Base-by-base conservation (phyloP, 2,888 invertebrate genomes). In the Standfussiana lucernea region DNA sequence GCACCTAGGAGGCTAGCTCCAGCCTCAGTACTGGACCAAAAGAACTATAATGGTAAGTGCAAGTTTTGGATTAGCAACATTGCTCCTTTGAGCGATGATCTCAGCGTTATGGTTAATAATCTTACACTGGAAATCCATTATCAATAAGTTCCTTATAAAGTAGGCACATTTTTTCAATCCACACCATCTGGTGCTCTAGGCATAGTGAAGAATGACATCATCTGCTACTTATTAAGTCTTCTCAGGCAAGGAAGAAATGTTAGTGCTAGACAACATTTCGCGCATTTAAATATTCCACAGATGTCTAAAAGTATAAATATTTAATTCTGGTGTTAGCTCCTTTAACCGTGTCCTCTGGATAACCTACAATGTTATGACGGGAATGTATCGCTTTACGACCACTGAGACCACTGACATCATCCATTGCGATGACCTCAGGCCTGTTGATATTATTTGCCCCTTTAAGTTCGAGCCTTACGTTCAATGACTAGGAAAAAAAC, bases 31-130 rank as follows among this genome's bases (percentile, higher is more conserved):
- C 96, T 99, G 88, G 98, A 99, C 93, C 98, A 98, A 93, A 98
- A 98, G 94, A 99, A 99, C 93, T 98, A 98, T 94, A 97, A 98
- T 94, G 99, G 99, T 99, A 93, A 98, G 98, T 97, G 61, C 76
- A 32, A 61, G 59, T 47, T 59, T 59, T 78, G 45, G 68, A 72
- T 24, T 42, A 62, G 2, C 18, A 61, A 21, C 13, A 8, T 67
- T 72, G 42, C 65, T 74, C 62, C 7, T 73, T 74, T 68, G 28
- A 68, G 82, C 59, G 50, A 82, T 79, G 66, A 82, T 71, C 74
- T 75, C 85, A 85, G 47, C 61, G 40, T 56, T 69, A 75, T 47
- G 75, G 35, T 71, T 35, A 69, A 71, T 69, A 74, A 83, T 77
- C 42, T 74, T 64, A 83, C 59, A 70, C 69, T 78, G 70, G 59